These are phyloP conservation scores for Harpalus rufipes DNA, from an alignment of 2,888 invertebrate species.

Conservation along the genomic window DNA sequence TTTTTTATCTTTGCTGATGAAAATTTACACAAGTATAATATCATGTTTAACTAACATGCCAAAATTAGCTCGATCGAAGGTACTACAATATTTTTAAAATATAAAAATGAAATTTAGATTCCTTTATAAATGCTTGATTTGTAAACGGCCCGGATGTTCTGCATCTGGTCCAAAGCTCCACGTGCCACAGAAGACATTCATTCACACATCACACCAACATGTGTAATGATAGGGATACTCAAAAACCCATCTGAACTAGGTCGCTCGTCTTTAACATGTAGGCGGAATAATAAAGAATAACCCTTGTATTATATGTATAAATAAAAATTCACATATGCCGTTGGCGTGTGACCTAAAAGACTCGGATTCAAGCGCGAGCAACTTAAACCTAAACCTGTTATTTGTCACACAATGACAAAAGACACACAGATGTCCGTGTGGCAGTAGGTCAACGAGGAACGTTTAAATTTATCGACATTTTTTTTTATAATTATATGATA, in stretches of 20 bases:
- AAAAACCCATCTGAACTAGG: not conserved
- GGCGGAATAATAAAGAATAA: not conserved
- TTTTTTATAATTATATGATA: too few species aligned
- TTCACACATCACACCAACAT: not conserved
- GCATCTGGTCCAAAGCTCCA: not conserved
- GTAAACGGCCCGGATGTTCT: not conserved
- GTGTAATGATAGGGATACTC: not conserved
- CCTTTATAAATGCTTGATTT: not conserved
- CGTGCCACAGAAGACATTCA: not conserved
- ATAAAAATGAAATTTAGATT: too few species aligned
- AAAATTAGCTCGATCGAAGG: too few species aligned
- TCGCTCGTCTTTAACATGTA: not conserved
- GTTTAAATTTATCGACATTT: too few species aligned
- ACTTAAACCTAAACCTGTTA: not conserved
- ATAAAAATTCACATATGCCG: not conserved
- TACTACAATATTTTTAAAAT: too few species aligned
- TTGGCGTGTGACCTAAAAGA: not conserved
- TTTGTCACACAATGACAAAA: not conserved
- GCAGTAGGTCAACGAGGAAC: too few species aligned
- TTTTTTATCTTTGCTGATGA: too few species aligned
- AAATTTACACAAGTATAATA: too few species aligned
- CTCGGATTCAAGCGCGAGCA: conserved; percentile 3
- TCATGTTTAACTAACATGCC: too few species aligned
- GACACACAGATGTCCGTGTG: not conserved
- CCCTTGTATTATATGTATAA: not conserved